Base-by-base conservation (phyloP, 2,888 invertebrate genomes). In the Pedicia rivosa region DNA sequence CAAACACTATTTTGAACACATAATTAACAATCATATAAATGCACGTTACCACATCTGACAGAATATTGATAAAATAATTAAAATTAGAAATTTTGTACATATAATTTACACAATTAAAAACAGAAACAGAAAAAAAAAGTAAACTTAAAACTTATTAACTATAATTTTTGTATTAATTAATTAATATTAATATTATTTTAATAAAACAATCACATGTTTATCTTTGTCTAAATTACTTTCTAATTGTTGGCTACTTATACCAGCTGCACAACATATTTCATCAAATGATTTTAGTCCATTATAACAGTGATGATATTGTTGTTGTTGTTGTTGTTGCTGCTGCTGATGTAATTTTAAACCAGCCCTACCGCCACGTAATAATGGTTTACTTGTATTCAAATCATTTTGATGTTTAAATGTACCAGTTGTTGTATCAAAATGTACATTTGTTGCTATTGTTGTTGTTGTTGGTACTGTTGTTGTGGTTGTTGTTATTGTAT, bases 211-310 rank as follows among this genome's bases (percentile, higher is more conserved):
- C 42, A 83, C 74, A 52, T 75, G 78, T 44, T 76, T 70, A 63
- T 84, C 84, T 39, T 71, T 64, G 49, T 84, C 83, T 3, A 86
- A 63, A 44, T 79, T 73, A 37, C 82, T 79, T 51, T 83, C 81
- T 1, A 84, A 61, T 50, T 80, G 76, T 26, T 72, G 67, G 12
- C 74, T 67, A 13, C 74, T 70, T 32, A 79, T 66, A 0, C 79
- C 78, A 16, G 75, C 75, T 43, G 74, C 70, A 52, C 84, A 82
- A 56, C 88, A 88, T 47, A 90, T 78, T 59, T 88, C 84, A 64
- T 90, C 88, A 41, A 79, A 68, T 44, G 77, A 81, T 3, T 62
- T 64, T 2, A 63, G 50, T 0, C 67, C 68, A 51, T 56, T 65
- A 59, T 67, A 66, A 17, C 37, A n/a, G 26, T n/a, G 26, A 5